Percentiles rank a stretch among this genome's conserved stretches.
These are phyloP conservation scores for Apotomis betuletana DNA, from an alignment of 2,888 invertebrate species.

Conservation along the genomic window DNA sequence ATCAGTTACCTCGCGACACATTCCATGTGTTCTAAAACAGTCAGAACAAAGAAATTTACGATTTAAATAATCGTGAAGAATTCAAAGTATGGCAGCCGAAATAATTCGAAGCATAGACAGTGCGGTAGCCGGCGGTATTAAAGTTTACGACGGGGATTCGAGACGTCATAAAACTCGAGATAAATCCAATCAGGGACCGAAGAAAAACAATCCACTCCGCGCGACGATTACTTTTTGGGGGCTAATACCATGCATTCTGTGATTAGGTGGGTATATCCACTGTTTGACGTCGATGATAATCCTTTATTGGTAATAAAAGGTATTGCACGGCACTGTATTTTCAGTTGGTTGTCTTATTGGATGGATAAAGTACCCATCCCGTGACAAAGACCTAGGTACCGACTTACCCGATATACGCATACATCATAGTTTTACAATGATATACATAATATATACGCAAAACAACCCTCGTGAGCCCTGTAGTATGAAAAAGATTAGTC, in stretches of 20 bases:
- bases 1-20: background rate
- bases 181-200: slow-evolving; percentile 78
- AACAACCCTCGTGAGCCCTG: no score
- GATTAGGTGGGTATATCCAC: slow-evolving; percentile 4
- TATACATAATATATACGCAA: no score
- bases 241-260: slow-evolving; percentile 36
- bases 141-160: slow-evolving; percentile 80
- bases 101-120: slow-evolving; percentile 49
- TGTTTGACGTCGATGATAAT: background rate
- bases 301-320: no score
- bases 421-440: no score
- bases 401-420: no score
- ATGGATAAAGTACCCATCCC: no score
- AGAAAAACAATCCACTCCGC: slow-evolving; percentile 79
- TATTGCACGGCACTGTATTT: no score
- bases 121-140: slow-evolving; percentile 76
- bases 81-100: slow-evolving; percentile 48
- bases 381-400: no score
- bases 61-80: slow-evolving; percentile 46
- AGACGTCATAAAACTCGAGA: slow-evolving; percentile 79
- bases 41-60: slow-evolving; percentile 5
- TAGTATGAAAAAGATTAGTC: no score
- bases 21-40: slow-evolving; percentile 1
- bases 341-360: no score
- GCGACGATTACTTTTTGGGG: slow-evolving; percentile 61